These are phyloP conservation scores for Zygogramma bicolorata DNA, from an alignment of 2,888 invertebrate genomes.

Conservation along the genomic window DNA sequence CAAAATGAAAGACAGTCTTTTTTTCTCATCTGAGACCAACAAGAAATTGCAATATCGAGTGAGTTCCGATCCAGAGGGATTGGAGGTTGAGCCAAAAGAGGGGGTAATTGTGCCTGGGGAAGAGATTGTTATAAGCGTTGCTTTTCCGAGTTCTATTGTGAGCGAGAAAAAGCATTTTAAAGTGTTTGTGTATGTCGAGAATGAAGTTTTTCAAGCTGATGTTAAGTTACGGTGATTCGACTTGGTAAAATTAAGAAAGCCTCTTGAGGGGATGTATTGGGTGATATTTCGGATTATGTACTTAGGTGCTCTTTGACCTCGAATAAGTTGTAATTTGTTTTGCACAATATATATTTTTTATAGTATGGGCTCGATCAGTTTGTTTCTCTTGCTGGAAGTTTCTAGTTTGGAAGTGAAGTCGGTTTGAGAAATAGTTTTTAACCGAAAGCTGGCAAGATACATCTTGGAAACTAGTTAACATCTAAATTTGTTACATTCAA, in stretches of 20 bases:
- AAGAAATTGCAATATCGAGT: constrained; percentile 44
- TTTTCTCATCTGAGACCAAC: constrained; percentile 47
- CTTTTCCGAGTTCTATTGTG: constrained; percentile 37
- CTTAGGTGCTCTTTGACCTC: not conserved
- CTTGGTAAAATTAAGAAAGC: not conserved
- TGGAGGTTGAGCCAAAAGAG: constrained; percentile 45
- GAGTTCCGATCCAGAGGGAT: constrained; percentile 40
- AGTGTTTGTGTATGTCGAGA: constrained; percentile 54
- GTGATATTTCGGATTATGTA: not conserved
- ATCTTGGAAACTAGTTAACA: too few relatives aligned
- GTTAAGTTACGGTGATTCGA: constrained; percentile 48
- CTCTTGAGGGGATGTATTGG: not conserved
- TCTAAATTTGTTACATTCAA: too few relatives aligned
- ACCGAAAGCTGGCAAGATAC: too few relatives aligned
- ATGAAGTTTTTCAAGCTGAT: constrained; percentile 54
- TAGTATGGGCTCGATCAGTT: too few relatives aligned
- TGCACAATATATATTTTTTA: too few relatives aligned
- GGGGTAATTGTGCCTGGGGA: constrained; percentile 51
- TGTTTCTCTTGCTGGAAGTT: too few relatives aligned
- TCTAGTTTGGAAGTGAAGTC: too few relatives aligned
- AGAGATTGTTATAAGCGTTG: constrained; percentile 49
- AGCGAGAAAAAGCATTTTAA: constrained; percentile 44
- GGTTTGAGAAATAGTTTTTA: too few relatives aligned
- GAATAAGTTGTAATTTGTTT: not conserved
- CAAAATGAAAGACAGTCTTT: constrained; percentile 50